A percentile compares a stretch with the other conserved stretches of the same genome.
Evolutionary conservation across 1,140 invertebrate species (phyloP).

Genomic region (Zaprionus vittiger): DNA sequence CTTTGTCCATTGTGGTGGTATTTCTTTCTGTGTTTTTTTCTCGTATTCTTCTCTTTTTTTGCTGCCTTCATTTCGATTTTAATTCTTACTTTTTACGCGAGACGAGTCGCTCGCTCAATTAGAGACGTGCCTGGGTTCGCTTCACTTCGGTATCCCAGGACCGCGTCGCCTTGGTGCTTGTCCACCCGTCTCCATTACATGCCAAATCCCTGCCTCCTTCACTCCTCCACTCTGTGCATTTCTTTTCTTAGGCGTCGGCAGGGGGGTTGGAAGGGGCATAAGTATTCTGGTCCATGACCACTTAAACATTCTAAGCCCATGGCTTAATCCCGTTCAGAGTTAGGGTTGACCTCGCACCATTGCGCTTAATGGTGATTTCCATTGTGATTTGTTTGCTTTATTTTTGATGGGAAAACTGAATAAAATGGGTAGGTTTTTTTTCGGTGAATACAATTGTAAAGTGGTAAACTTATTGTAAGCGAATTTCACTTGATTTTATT

Average conservation of each 20-base stretch:
- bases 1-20: constrained; percentile 56
- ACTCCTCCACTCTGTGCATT: constrained; percentile 44
- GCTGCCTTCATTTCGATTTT: constrained; percentile 49
- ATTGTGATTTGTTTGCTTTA: constrained; percentile 32
- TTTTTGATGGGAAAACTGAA: background rate
- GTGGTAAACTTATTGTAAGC: background rate
- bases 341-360: constrained; percentile 67
- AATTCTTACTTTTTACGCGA: constrained; percentile 73
- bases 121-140: constrained; percentile 53
- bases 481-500: background rate
- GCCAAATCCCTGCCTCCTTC: constrained; percentile 35
- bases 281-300: constrained; percentile 57
- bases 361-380: constrained; percentile 40
- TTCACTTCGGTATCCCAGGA: background rate
- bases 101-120: constrained; percentile 61
- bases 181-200: constrained; percentile 41
- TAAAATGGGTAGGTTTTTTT: background rate
- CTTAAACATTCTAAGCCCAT: constrained; percentile 81
- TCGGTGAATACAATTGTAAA: background rate
- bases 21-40: constrained; percentile 20
- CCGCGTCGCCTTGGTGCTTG: constrained; percentile 41
- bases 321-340: constrained; percentile 70
- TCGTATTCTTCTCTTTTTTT: constrained; percentile 34
- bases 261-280: background rate
- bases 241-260: constrained; percentile 18